Base-by-base conservation (phyloP, 1,140 invertebrate species). In the Drosophila repletoides region DNA sequence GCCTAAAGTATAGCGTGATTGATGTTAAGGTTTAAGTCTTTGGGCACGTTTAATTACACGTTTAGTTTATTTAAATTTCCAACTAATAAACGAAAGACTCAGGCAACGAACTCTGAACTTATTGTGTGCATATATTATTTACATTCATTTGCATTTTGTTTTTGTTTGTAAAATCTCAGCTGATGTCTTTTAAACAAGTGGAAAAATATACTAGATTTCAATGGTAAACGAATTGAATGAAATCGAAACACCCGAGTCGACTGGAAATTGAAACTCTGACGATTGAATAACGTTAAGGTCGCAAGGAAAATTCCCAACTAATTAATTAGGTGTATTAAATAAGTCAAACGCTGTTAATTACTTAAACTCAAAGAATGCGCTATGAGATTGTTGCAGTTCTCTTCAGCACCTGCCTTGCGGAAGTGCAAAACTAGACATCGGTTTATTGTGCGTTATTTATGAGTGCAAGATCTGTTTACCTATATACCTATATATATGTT, bases 91-190 rank as follows among this genome's bases (percentile, higher is more conserved):
- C 79, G 52, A 84, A 84, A 84, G 79, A 83, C 79, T 79, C 12
- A 55, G 53, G 19, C 67, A 34, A 67, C 75, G 71, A 84, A 84
- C 80, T 86, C 60, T 86, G 48, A 28, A 72, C 65, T 53, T 43
- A 31, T 48, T 75, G 48, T 45, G 41, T 40, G 6, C 29, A 55
- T 40, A 26, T n/a, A 28, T 28, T 31, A 29, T 38, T 52, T 10
- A 31, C 14, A 33, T 56, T 24, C 12, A 48, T 36, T 56, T 68
- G 61, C 55, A 72, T 77, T 61, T 67, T 58, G 45, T 38, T 75
- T n/a, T n/a, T n/a, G n/a, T n/a, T 3, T 7, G 5, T 5, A 14
- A 36, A 29, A 41, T 2, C 14, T 6, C 46, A 19, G 3, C 29
- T 22, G n/a, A 21, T 28, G 26, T 19, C 12, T 26, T 7, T 19